Evolutionary conservation across 2,888 invertebrate species (phyloP).

Genomic region (Ochropleura plecta): DNA sequence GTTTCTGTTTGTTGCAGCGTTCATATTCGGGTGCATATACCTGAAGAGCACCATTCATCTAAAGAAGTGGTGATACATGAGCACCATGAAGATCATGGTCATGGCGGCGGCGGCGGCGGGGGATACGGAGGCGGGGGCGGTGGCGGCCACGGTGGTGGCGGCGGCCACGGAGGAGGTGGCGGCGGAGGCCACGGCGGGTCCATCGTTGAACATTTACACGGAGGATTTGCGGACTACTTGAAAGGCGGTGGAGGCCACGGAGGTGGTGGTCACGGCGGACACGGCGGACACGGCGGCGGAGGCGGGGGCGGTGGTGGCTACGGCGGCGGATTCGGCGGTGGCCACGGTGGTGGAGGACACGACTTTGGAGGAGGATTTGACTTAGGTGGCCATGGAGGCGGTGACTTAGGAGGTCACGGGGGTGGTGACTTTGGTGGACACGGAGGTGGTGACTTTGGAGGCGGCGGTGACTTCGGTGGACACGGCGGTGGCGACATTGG

Average conservation of each 20-base stretch:
- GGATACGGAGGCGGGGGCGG: constrained; percentile 55
- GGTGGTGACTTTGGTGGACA: constrained; percentile 66
- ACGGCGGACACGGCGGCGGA: constrained; percentile 80
- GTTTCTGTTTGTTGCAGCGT: constrained; percentile 84
- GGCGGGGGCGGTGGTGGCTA: constrained; percentile 73
- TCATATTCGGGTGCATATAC: constrained; percentile 90
- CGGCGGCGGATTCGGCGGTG: constrained; percentile 78
- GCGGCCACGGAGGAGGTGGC: constrained; percentile 70
- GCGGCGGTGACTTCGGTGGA: constrained; percentile 51
- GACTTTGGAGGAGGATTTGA: constrained; percentile 53
- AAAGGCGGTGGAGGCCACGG: constrained; percentile 69
- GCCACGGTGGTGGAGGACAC: constrained; percentile 80
- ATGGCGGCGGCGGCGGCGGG: constrained; percentile 76
- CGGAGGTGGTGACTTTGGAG: constrained; percentile 64
- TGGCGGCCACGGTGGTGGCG: constrained; percentile 57
- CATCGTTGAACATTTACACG: constrained; percentile 68
- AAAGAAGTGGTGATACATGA: constrained; percentile 87
- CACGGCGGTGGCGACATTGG: constrained; percentile 63
- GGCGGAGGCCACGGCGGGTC: constrained; percentile 70
- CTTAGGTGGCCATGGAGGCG: constrained; percentile 78
- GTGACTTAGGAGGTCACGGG: constrained; percentile 64
- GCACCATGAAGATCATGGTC: constrained; percentile 79
- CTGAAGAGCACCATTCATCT: constrained; percentile 86
- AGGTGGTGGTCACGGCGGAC: constrained; percentile 67
- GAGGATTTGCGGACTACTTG: constrained; percentile 78